phyloP scores from a whole-genome alignment of 2,797 vertebrate species.

The Xenops minutus region DNA sequence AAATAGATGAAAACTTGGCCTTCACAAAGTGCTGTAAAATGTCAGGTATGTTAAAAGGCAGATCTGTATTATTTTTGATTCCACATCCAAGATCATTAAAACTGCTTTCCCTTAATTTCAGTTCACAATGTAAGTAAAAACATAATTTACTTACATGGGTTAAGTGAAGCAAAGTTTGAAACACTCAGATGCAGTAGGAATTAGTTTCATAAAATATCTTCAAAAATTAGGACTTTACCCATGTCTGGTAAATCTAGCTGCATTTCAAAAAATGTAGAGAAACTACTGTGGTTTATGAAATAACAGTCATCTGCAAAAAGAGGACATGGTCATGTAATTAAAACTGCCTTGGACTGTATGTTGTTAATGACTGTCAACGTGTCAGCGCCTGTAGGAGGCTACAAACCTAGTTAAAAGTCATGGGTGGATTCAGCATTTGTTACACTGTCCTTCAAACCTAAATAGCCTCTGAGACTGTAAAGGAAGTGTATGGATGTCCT shows the following conservation, averaged over 20 bases:
- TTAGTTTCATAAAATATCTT: not conserved
- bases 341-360: not conserved
- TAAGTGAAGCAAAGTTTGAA: not conserved
- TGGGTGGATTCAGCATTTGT: not conserved
- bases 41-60: not conserved
- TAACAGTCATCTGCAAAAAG: not conserved
- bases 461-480: not conserved
- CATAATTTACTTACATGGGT: not conserved
- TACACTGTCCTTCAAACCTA: not conserved
- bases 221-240: not conserved
- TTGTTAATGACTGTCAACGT: not conserved
- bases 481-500: not conserved
- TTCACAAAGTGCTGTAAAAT: not conserved
- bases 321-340: not conserved
- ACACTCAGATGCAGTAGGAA: not conserved
- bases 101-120: not conserved
- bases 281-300: not conserved
- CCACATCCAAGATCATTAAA: not conserved
- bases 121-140: not conserved
- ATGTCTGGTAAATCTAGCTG: not conserved
- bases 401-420: not conserved
- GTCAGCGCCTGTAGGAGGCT: not conserved
- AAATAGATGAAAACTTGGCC: not conserved
- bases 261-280: not conserved
- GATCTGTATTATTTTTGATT: not conserved